Evolutionary conservation across 2,113 vertebrate species (phyloP).

Genomic region (Cryptoleucopteryx plumbea): DNA sequence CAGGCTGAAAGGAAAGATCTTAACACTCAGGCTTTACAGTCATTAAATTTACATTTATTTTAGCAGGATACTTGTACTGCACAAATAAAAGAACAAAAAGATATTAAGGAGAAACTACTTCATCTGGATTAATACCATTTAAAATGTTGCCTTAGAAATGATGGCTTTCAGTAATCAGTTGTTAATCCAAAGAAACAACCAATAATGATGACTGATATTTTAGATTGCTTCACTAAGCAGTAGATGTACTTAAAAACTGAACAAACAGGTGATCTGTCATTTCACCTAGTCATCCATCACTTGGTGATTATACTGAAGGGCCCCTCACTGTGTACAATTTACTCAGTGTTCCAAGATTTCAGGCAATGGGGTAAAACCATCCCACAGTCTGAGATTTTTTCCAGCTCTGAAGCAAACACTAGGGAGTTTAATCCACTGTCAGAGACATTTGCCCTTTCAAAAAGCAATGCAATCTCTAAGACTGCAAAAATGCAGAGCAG

Average conservation of each 20-base stretch:
- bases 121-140: not conserved
- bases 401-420: not conserved
- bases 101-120: not conserved
- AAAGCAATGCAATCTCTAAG: not conserved
- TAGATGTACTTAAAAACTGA: not conserved
- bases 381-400: not conserved
- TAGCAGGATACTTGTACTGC: not conserved
- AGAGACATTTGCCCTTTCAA: not conserved
- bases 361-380: not conserved
- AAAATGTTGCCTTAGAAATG: not conserved
- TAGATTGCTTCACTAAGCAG: not conserved
- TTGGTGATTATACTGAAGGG: not conserved
- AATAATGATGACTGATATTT: not conserved
- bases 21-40: not conserved
- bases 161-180: not conserved
- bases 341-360: not conserved
- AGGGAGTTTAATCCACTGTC: not conserved
- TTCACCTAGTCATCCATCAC: not conserved
- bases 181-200: not conserved
- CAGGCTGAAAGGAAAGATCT: not conserved
- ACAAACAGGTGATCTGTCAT: not conserved
- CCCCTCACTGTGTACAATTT: not conserved
- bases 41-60: not conserved
- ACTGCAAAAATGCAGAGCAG: constrained; percentile 11
- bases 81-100: not conserved